Percentiles rank a stretch among this genome's conserved stretches.
Evolutionary conservation across 2,113 vertebrate species (phyloP).

Genomic region (Pampusana beccarii): DNA sequence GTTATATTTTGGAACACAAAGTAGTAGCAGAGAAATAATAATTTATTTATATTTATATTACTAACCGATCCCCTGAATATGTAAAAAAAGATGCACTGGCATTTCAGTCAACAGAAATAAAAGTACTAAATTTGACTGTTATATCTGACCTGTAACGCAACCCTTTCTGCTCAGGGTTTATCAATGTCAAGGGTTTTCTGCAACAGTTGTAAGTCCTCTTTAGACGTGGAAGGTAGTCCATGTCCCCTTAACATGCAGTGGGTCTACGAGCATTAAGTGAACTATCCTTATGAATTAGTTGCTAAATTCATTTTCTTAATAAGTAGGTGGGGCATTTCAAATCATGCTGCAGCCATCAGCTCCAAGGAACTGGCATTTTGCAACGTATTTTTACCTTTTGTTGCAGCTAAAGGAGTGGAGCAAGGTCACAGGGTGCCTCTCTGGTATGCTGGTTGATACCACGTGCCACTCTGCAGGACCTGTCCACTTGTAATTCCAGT

Average conservation of each 20-base stretch:
- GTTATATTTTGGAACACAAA: neutral
- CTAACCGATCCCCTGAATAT: neutral
- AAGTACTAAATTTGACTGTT: neutral
- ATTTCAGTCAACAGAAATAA: neutral
- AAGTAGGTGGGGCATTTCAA: neutral
- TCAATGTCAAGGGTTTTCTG: neutral
- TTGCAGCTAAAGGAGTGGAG: neutral
- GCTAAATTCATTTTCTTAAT: neutral
- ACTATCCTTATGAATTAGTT: neutral
- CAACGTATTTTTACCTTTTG: neutral
- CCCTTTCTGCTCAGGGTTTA: neutral
- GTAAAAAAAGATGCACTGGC: neutral
- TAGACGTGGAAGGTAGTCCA: neutral
- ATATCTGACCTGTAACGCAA: neutral
- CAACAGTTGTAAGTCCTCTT: neutral
- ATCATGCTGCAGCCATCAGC: neutral
- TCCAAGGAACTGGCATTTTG: neutral
- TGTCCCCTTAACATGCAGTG: neutral
- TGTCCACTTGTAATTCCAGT: neutral
- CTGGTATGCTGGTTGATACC: accelerated
- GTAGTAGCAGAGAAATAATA: neutral
- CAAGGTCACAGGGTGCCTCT: accelerated
- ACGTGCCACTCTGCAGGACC: neutral
- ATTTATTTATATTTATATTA: neutral
- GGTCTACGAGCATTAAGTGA: neutral